These are phyloP conservation scores for Rhyacophila brunnea DNA, from an alignment of 1,140 invertebrate genomes.

Conservation along the genomic window DNA sequence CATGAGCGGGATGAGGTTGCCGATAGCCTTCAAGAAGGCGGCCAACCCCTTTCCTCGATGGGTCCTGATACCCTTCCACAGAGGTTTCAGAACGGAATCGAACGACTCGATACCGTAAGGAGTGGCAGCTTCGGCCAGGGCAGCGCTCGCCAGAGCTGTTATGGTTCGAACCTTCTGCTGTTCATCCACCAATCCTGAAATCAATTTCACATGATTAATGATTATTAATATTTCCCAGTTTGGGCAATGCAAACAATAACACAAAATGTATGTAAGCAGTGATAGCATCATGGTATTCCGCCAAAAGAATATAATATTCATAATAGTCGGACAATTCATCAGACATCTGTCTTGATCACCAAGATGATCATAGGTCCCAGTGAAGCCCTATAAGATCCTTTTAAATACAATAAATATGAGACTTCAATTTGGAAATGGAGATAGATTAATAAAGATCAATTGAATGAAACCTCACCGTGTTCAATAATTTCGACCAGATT, in stretches of 20 bases:
- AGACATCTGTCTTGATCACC: background rate
- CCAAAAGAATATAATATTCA: too few species aligned
- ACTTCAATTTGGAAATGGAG: background rate
- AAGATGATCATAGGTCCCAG: background rate
- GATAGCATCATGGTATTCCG: too few species aligned
- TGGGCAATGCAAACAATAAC: too few species aligned
- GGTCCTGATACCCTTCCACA: slow-evolving; percentile 99
- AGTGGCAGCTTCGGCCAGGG: slow-evolving; percentile 95
- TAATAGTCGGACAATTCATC: too few species aligned
- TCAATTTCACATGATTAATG: too few species aligned
- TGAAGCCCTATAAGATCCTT: background rate
- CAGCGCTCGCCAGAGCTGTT: slow-evolving; percentile 97
- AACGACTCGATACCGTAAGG: slow-evolving; percentile 99
- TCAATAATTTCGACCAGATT: slow-evolving; percentile 99
- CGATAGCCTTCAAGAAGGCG: slow-evolving; percentile 98
- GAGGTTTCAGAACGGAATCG: slow-evolving; percentile 96
- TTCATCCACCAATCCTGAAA: slow-evolving; percentile 72
- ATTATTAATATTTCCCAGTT: too few species aligned
- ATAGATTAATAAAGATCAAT: background rate
- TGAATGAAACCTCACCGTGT: slow-evolving; percentile 67
- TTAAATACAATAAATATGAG: background rate
- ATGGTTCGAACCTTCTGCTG: slow-evolving; percentile 94
- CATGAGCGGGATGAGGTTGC: slow-evolving; percentile 99
- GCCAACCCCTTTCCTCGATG: slow-evolving; percentile 98
- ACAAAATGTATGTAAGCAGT: too few species aligned